phyloP scores from a whole-genome alignment of 2,797 vertebrate genomes.

The Uromys caudimaculatus region DNA sequence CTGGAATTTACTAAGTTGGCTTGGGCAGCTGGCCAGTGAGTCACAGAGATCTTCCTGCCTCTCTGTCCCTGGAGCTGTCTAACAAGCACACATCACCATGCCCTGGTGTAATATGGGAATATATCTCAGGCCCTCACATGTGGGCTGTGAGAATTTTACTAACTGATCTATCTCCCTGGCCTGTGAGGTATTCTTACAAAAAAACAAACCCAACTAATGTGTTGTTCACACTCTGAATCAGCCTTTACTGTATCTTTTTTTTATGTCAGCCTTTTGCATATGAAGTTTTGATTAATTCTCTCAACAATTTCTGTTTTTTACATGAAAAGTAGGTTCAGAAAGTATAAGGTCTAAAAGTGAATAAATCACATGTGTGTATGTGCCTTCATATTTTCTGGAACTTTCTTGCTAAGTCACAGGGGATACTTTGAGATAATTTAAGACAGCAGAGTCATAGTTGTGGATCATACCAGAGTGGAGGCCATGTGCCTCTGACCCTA shows the following conservation, averaged over 20 bases:
- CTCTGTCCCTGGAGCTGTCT: neutral
- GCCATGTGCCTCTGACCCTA: fast-evolving
- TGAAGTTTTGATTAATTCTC: neutral
- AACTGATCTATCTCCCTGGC: neutral
- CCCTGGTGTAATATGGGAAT: neutral
- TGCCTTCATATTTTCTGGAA: neutral
- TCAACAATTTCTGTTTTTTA: neutral
- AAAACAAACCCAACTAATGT: neutral
- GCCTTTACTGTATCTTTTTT: neutral
- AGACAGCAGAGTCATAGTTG: neutral
- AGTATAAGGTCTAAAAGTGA: constrained; percentile 6
- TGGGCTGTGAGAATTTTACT: neutral
- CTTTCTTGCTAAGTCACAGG: neutral
- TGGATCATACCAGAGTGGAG: neutral
- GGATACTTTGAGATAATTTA: neutral
- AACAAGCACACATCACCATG: neutral
- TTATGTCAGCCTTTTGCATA: neutral
- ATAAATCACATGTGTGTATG: neutral
- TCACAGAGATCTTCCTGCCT: neutral
- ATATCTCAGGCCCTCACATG: neutral
- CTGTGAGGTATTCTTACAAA: neutral
- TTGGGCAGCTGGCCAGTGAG: too few species aligned
- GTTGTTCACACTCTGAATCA: neutral
- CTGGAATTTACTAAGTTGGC: neutral
- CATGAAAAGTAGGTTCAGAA: neutral